Percentiles rank a stretch among this genome's conserved stretches.
These are phyloP conservation scores for Charanyca ferruginea DNA, from an alignment of 2,888 invertebrate genomes.

Conservation along the genomic window DNA sequence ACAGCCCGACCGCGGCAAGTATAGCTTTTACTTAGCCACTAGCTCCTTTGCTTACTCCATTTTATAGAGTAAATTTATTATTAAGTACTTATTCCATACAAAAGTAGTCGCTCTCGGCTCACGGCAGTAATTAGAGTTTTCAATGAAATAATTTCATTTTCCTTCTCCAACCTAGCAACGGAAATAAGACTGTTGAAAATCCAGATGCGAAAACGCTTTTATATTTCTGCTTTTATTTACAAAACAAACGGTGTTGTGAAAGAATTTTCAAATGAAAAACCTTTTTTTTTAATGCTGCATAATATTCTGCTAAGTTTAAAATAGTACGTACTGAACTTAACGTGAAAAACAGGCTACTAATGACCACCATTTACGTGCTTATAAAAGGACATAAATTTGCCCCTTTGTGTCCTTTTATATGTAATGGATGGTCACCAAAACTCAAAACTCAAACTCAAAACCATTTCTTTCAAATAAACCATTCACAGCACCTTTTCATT, in stretches of 20 bases:
- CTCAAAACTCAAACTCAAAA: too few species aligned
- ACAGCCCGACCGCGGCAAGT: too few species aligned
- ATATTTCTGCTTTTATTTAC: constrained; percentile 2
- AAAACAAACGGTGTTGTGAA: neutral
- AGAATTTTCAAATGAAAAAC: constrained; percentile 3
- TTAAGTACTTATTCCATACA: neutral
- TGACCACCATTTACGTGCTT: too few species aligned
- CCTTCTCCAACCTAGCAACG: neutral
- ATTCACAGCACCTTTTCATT: too few species aligned
- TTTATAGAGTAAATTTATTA: neutral
- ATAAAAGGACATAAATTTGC: too few species aligned
- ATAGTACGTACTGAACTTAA: too few species aligned
- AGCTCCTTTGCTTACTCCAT: too few species aligned
- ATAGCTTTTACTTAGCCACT: too few species aligned
- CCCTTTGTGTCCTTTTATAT: too few species aligned
- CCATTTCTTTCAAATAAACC: too few species aligned
- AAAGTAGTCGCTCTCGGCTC: constrained; percentile 21
- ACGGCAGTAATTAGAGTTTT: constrained; percentile 26
- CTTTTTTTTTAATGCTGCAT: neutral
- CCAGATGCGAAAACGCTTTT: constrained; percentile 5
- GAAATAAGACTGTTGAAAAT: constrained; percentile 10
- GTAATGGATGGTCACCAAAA: too few species aligned
- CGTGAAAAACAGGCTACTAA: too few species aligned
- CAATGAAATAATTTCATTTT: constrained; percentile 25
- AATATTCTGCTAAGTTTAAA: neutral